Percentiles rank a stretch among this genome's conserved stretches.
Conservation (phyloP, 2,113 vertebrate genomes). For the Lutjanus erythropterus region DNA sequence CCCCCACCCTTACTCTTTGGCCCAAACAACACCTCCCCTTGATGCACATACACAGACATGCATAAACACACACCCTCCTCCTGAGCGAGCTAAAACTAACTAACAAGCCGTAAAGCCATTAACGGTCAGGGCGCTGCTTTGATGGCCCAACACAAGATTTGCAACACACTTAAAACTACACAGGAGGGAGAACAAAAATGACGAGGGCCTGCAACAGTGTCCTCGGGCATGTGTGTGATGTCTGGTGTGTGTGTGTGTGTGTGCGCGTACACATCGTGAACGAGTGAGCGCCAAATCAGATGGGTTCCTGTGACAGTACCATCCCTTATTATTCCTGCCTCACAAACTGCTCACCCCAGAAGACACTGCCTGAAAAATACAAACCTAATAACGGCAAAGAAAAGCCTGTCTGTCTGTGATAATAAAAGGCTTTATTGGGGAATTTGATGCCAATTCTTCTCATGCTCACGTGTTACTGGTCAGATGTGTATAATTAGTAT, state of each 20-base stretch:
- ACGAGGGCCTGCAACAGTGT: constrained; percentile 41
- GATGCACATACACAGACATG: constrained; percentile 14
- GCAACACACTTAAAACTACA: constrained; percentile 64
- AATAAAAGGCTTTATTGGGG: constrained; percentile 71
- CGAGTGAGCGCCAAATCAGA: constrained; percentile 45
- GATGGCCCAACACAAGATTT: constrained; percentile 70
- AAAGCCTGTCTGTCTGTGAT: constrained; percentile 68
- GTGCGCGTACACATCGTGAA: constrained; percentile 38
- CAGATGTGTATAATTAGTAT: constrained; percentile 76
- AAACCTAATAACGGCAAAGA: constrained; percentile 73
- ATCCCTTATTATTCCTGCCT: constrained; percentile 55
- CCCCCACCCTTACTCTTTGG: constrained; percentile 8
- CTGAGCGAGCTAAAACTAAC: constrained; percentile 70
- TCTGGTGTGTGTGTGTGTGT: constrained; percentile 56
- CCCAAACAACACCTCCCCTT: constrained; percentile 12
- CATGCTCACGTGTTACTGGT: constrained; percentile 66
- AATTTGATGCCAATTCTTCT: constrained; percentile 65
- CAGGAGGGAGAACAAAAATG: constrained; percentile 27
- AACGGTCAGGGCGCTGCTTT: constrained; percentile 63
- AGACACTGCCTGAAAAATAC: constrained; percentile 58
- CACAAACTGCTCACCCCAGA: constrained; percentile 59
- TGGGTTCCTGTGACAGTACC: constrained; percentile 58
- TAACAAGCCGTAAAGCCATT: constrained; percentile 78
- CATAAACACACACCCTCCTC: constrained; percentile 38
- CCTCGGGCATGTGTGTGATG: constrained; percentile 48